Conservation (phyloP, 2,888 invertebrate species). For the Blera fallax region DNA sequence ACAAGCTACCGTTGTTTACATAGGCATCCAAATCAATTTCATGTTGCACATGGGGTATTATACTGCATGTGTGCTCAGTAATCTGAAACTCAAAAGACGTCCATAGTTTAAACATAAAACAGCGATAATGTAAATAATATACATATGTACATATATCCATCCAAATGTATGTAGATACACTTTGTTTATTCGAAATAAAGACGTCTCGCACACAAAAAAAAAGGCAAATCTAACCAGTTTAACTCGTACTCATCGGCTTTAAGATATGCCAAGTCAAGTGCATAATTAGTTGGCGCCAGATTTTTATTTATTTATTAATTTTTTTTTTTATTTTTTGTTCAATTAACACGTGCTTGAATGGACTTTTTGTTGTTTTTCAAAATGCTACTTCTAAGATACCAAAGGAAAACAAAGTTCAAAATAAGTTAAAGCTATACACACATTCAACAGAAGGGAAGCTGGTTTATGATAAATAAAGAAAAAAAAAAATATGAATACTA, state of each 20-base stretch:
- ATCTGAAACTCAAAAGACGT: background rate
- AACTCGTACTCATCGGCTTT: slow-evolving; percentile 5
- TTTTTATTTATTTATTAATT: too few species aligned
- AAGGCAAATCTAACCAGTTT: slow-evolving; percentile 29
- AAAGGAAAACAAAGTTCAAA: background rate
- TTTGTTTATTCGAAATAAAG: slow-evolving; percentile 14
- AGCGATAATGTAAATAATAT: background rate
- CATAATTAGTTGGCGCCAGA: slow-evolving; percentile 40
- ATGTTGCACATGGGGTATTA: background rate
- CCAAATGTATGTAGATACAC: background rate
- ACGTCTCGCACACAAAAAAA: slow-evolving; percentile 6
- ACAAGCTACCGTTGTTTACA: background rate
- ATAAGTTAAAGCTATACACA: background rate
- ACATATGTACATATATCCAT: background rate
- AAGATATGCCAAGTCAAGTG: slow-evolving; percentile 36
- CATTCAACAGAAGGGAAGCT: background rate
- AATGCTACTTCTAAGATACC: background rate
- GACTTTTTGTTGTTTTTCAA: background rate
- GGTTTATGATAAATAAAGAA: background rate
- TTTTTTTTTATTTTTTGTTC: too few species aligned
- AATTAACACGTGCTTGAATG: slow-evolving; percentile 22
- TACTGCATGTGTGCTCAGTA: background rate
- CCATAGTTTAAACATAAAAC: background rate
- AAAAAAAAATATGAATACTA: background rate
- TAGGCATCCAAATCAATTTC: background rate